These are phyloP conservation scores for Peromyscus attwateri DNA, from an alignment of 2,797 vertebrate genomes.

Conservation along the genomic window DNA sequence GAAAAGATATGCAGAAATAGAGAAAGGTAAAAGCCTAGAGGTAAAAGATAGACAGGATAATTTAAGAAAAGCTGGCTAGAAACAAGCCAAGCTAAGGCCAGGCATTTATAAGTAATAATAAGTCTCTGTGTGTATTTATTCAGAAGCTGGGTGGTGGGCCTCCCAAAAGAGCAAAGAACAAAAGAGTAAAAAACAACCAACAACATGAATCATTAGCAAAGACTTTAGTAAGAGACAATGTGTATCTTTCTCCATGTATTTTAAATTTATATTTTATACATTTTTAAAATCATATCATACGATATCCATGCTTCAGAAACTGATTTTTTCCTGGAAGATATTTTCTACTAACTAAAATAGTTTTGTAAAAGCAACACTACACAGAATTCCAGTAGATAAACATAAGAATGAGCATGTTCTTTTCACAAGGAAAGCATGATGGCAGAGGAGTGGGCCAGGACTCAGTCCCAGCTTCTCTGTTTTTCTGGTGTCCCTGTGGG, in stretches of 20 bases:
- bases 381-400: neutral
- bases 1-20: neutral
- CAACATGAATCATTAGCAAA: neutral
- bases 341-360: neutral
- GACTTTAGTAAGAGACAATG: neutral
- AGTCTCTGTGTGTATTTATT: neutral
- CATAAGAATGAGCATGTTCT: neutral
- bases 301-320: neutral
- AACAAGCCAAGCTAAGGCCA: neutral
- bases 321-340: neutral
- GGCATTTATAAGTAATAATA: neutral
- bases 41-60: neutral
- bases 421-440: neutral
- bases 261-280: neutral
- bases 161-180: neutral
- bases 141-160: neutral
- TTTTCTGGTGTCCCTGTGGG: neutral
- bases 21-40: neutral
- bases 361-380: neutral
- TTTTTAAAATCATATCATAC: neutral
- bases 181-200: neutral
- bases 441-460: neutral
- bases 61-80: neutral
- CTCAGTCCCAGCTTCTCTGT: neutral
- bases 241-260: neutral